phyloP scores from a whole-genome alignment of 2,888 invertebrate species.

The Meiosimyza platycephala region DNA sequence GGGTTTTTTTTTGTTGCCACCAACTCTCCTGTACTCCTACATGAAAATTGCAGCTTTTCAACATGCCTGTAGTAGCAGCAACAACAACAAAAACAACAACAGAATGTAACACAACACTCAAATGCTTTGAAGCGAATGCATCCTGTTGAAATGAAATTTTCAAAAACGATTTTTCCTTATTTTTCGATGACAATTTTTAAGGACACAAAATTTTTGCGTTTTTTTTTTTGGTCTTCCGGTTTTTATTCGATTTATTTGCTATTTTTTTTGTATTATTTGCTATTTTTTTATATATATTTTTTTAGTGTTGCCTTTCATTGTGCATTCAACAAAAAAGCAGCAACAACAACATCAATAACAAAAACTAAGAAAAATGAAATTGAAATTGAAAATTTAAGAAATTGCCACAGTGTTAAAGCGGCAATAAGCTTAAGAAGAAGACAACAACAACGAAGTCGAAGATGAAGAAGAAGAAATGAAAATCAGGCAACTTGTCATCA shows the following conservation, averaged over 20 bases:
- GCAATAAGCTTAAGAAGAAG: background rate
- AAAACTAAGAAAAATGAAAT: slow-evolving; percentile 20
- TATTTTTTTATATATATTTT: background rate
- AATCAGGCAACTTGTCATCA: slow-evolving; percentile 33
- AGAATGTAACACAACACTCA: background rate
- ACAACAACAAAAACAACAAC: too few relatives aligned
- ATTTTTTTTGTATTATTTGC: background rate
- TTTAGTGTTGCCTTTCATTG: background rate
- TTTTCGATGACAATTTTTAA: slow-evolving; percentile 21
- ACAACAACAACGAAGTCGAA: background rate
- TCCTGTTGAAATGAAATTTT: slow-evolving; percentile 31
- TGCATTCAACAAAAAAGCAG: background rate
- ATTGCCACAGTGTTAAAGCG: slow-evolving; percentile 18
- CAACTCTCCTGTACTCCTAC: background rate
- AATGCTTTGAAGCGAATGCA: slow-evolving; percentile 10
- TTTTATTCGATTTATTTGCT: background rate
- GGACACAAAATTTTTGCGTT: background rate
- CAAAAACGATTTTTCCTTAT: slow-evolving; percentile 9
- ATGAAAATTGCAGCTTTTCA: background rate
- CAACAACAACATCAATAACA: slow-evolving; percentile 2
- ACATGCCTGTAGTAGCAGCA: background rate
- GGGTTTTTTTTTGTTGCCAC: background rate
- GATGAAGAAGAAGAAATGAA: background rate
- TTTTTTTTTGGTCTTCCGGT: background rate
- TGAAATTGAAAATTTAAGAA: slow-evolving; percentile 33